Percentiles rank a stretch among this genome's conserved stretches.
These are phyloP conservation scores for Lottia gigantea DNA, from an alignment of 2,888 invertebrate genomes.

Conservation along the genomic window DNA sequence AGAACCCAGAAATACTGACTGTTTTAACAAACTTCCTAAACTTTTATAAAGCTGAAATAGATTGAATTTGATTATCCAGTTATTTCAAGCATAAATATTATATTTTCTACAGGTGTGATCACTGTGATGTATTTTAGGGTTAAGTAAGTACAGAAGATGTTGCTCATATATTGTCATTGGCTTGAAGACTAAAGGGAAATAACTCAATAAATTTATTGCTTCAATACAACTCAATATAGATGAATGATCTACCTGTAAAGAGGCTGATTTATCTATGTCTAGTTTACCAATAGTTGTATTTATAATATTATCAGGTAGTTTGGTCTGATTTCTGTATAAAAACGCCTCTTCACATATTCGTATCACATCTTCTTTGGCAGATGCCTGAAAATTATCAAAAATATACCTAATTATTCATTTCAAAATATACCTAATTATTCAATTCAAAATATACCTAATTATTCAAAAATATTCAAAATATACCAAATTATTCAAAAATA, in stretches of 20 bases:
- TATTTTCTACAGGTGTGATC: no score
- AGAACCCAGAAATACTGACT: conserved; percentile 56
- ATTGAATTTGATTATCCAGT: no score
- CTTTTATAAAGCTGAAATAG: conserved; percentile 48
- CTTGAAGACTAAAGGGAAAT: no score
- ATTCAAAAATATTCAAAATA: no score
- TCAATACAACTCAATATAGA: no score
- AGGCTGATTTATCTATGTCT: conserved; percentile 2
- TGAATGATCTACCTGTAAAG: not conserved
- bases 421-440: not conserved
- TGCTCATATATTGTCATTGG: no score
- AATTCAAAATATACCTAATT: no score
- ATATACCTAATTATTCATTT: not conserved
- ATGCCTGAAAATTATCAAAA: conserved; percentile 42
- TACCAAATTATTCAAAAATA: no score
- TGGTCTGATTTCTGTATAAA: conserved; percentile 36
- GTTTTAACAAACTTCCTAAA: conserved; percentile 50
- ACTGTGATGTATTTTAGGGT: no score
- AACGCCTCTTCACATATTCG: conserved; percentile 57
- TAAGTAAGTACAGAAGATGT: no score
- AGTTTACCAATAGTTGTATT: conserved; percentile 26
- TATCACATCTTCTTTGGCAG: conserved; percentile 59
- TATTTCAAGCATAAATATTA: not conserved
- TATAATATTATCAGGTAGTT: conserved; percentile 43
- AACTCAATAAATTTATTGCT: no score